phyloP scores from a whole-genome alignment of 2,113 vertebrate genomes.

The Sula dactylatra region DNA sequence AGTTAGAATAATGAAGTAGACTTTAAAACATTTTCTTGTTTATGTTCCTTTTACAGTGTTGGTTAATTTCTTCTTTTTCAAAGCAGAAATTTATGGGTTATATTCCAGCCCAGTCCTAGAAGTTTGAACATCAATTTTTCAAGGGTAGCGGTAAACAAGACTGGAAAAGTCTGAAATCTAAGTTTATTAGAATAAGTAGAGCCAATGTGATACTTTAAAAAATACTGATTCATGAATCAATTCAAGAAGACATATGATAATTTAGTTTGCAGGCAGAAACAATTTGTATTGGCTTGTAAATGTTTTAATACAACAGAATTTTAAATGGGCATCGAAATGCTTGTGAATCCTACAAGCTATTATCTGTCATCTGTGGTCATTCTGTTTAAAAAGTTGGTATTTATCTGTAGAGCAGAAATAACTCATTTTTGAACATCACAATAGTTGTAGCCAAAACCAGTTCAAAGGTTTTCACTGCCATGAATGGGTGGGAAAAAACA shows the following conservation, averaged over 20 bases:
- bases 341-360: not conserved
- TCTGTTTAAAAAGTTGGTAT: not conserved
- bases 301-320: not conserved
- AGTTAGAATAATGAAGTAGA: not conserved
- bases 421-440: not conserved
- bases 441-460: not conserved
- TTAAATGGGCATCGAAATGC: not conserved
- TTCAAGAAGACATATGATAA: not conserved
- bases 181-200: not conserved
- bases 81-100: not conserved
- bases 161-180: not conserved
- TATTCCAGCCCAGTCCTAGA: not conserved
- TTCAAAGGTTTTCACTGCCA: not conserved
- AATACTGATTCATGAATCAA: rapidly evolving
- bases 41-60: not conserved
- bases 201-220: not conserved
- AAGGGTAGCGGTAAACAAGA: not conserved
- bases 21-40: not conserved
- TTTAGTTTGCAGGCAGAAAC: not conserved
- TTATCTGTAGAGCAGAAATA: not conserved
- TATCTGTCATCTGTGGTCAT: not conserved
- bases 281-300: not conserved
- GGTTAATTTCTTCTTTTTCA: not conserved
- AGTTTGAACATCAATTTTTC: not conserved
- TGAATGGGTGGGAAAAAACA: not conserved